Evolutionary conservation across 2,797 vertebrate genomes (phyloP).

Genomic region (Clarias laeviceps): DNA sequence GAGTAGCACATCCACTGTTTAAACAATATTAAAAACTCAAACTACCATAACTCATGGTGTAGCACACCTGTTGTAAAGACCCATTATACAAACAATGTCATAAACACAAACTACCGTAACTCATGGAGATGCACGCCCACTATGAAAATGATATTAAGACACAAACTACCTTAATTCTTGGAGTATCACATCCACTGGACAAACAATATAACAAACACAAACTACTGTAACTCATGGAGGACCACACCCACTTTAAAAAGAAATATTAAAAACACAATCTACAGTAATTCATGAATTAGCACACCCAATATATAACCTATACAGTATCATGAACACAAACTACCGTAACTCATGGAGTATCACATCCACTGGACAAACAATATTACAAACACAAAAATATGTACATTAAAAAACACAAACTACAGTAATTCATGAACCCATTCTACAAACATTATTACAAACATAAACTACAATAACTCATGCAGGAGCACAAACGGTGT

Average conservation of each 20-base stretch:
- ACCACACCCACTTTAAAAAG: no score
- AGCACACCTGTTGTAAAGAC: no score
- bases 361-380: background rate
- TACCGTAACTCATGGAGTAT: background rate
- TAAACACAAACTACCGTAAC: background rate
- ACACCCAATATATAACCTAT: no score
- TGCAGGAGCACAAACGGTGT: no score
- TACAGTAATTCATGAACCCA: background rate
- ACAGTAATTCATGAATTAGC: no score
- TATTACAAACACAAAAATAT: no score
- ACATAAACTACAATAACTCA: background rate
- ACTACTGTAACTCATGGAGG: no score
- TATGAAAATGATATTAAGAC: background rate
- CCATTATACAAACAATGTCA: background rate
- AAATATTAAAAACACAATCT: no score
- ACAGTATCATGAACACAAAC: background rate
- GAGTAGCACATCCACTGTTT: background rate
- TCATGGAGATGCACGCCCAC: background rate
- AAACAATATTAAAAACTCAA: background rate
- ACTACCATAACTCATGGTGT: background rate
- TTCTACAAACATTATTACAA: background rate
- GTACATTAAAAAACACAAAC: background rate
- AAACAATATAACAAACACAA: background rate
- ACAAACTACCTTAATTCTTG: background rate
- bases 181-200: background rate